phyloP scores from a whole-genome alignment of 2,113 vertebrate genomes.

The Gambusia affinis region DNA sequence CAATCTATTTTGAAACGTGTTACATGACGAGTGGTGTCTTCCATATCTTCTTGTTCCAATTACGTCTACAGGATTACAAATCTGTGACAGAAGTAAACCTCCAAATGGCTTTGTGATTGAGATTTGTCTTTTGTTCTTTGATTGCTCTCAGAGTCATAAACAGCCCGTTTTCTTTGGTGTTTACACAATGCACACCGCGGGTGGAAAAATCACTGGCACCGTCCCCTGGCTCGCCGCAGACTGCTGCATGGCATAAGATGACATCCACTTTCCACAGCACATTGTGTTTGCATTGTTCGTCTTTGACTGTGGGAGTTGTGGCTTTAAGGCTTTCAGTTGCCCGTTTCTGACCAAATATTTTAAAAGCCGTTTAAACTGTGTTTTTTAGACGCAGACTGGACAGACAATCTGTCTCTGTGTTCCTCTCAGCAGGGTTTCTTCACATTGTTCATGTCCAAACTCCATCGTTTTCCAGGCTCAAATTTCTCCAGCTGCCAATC shows the following conservation, averaged over 20 bases:
- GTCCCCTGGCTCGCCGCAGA: slow-evolving; percentile 40
- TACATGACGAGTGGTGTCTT: neutral
- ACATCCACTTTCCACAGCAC: neutral
- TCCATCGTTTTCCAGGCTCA: too few relatives aligned
- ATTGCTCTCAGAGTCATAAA: slow-evolving; percentile 49
- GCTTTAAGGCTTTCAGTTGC: neutral
- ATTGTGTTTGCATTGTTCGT: neutral
- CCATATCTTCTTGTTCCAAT: slow-evolving; percentile 3
- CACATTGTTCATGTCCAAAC: too few relatives aligned
- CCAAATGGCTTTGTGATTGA: slow-evolving; percentile 27
- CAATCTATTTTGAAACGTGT: neutral
- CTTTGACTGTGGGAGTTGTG: neutral
- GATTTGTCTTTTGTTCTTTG: slow-evolving; percentile 10
- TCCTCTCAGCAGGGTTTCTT: neutral
- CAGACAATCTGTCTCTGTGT: neutral
- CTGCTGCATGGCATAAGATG: slow-evolving; percentile 30
- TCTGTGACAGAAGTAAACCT: slow-evolving; percentile 11
- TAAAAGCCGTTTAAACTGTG: neutral
- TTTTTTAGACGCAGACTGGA: neutral
- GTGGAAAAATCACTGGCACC: slow-evolving; percentile 42
- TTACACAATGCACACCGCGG: slow-evolving; percentile 43
- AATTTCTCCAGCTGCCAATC: neutral
- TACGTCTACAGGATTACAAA: slow-evolving; percentile 4
- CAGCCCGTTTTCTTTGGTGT: slow-evolving; percentile 56
- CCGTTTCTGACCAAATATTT: neutral